A percentile compares a stretch with the other conserved stretches of the same genome.
phyloP scores from a whole-genome alignment of 2,797 vertebrate genomes.

The Cuculus canorus region DNA sequence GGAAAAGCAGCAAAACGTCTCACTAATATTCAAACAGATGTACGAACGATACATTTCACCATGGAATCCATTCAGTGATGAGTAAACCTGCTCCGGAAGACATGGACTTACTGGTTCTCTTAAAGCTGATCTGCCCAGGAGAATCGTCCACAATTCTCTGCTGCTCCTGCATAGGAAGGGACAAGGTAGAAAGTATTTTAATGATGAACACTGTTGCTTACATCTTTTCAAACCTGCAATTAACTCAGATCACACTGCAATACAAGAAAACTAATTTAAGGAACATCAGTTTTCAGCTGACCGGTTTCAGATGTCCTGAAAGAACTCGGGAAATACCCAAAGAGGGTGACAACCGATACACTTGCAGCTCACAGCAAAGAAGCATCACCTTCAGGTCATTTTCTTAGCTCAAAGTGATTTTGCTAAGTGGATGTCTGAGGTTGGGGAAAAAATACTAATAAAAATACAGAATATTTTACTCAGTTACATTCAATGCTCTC shows the following conservation, averaged over 20 bases:
- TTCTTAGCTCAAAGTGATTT: neutral
- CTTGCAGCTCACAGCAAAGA: neutral
- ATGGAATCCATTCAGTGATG: neutral
- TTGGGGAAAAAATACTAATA: neutral
- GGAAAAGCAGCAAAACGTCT: neutral
- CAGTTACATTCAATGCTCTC: neutral
- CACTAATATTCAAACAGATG: neutral
- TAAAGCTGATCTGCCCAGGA: conserved; percentile 92
- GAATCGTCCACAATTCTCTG: conserved; percentile 94
- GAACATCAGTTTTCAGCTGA: neutral
- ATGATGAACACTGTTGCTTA: neutral
- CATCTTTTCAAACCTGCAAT: neutral
- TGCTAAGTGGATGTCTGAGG: neutral
- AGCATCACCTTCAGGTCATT: neutral
- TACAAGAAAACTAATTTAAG: neutral
- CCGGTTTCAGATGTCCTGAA: neutral
- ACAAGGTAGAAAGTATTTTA: conserved; percentile 13
- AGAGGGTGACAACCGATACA: neutral
- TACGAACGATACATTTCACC: neutral
- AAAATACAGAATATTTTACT: neutral
- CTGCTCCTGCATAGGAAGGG: conserved; percentile 84
- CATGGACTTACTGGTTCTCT: conserved; percentile 88
- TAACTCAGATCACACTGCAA: neutral
- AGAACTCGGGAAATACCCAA: neutral
- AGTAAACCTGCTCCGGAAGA: neutral